Percentiles rank a stretch among this genome's conserved stretches.
Conservation (phyloP, 1,140 invertebrate species). For the Oncopodura yosiiana region DNA sequence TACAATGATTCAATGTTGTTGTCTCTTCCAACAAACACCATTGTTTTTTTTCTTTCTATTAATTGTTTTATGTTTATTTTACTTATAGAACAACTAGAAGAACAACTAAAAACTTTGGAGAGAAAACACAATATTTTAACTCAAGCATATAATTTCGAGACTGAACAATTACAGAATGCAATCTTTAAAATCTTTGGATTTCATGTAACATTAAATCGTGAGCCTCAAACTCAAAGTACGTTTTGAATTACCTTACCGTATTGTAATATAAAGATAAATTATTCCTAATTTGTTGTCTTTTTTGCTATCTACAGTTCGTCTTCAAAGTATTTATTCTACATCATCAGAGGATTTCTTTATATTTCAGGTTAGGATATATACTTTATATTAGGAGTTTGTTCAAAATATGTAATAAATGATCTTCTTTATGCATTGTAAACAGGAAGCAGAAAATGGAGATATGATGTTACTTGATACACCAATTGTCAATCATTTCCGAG, state of each 20-base stretch:
- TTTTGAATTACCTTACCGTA: too few species aligned
- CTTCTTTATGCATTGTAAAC: background rate
- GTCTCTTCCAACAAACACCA: too few species aligned
- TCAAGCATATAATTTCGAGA: slow-evolving; percentile 33
- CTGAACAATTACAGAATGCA: slow-evolving; percentile 21
- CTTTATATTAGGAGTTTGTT: background rate
- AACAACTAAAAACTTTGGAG: slow-evolving; percentile 18
- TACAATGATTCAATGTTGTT: background rate
- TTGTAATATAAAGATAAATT: too few species aligned
- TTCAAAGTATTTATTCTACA: slow-evolving; percentile 24
- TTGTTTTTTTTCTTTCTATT: slow-evolving; percentile 8
- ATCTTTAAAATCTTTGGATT: slow-evolving; percentile 26
- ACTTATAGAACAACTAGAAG: slow-evolving; percentile 17
- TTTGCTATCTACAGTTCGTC: too few species aligned
- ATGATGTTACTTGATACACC: slow-evolving; percentile 33
- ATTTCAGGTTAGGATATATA: slow-evolving; percentile 23
- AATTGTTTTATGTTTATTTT: background rate
- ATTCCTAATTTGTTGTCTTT: too few species aligned
- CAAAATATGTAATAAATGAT: background rate
- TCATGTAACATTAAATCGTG: slow-evolving; percentile 23
- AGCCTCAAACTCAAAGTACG: slow-evolving; percentile 24
- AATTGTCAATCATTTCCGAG: slow-evolving; percentile 26
- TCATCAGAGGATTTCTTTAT: slow-evolving; percentile 24
- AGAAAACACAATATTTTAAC: slow-evolving; percentile 28
- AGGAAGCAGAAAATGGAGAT: slow-evolving; percentile 29